phyloP scores from a whole-genome alignment of 2,113 vertebrate species.

The Elachura formosa region DNA sequence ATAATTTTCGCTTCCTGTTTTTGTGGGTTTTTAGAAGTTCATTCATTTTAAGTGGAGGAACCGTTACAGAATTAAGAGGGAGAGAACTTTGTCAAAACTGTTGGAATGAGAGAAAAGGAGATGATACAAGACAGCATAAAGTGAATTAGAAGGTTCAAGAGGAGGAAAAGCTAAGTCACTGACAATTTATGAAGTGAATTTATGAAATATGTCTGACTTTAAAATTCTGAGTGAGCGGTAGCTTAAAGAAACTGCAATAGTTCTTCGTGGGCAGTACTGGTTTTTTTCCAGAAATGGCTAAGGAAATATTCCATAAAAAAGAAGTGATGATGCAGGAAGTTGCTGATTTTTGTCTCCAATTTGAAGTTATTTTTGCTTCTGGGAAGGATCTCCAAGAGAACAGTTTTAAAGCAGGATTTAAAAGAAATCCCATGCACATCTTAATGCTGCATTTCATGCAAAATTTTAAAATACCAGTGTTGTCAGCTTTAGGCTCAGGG shows the following conservation, averaged over 20 bases:
- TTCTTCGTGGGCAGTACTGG: not conserved
- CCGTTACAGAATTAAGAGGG: not conserved
- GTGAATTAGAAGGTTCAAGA: not conserved
- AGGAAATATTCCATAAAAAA: not conserved
- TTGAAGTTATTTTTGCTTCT: not conserved
- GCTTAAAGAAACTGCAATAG: not conserved
- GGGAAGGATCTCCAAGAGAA: not conserved
- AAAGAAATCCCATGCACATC: not conserved
- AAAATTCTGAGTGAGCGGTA: not conserved
- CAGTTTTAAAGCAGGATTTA: not conserved
- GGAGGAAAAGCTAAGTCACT: not conserved
- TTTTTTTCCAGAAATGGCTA: not conserved
- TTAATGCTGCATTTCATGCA: not conserved
- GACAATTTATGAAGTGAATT: not conserved
- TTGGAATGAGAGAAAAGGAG: not conserved
- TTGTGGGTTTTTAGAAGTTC: not conserved
- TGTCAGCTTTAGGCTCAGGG: not conserved
- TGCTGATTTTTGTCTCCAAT: not conserved
- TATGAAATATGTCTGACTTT: not conserved
- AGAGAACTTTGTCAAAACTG: not conserved
- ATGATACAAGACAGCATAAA: not conserved
- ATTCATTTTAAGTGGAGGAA: not conserved
- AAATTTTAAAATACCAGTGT: not conserved
- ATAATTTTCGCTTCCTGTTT: not conserved
- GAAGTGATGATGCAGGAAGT: not conserved